These are phyloP conservation scores for Phyllotreta striolata DNA, from an alignment of 2,888 invertebrate genomes.

Conservation along the genomic window DNA sequence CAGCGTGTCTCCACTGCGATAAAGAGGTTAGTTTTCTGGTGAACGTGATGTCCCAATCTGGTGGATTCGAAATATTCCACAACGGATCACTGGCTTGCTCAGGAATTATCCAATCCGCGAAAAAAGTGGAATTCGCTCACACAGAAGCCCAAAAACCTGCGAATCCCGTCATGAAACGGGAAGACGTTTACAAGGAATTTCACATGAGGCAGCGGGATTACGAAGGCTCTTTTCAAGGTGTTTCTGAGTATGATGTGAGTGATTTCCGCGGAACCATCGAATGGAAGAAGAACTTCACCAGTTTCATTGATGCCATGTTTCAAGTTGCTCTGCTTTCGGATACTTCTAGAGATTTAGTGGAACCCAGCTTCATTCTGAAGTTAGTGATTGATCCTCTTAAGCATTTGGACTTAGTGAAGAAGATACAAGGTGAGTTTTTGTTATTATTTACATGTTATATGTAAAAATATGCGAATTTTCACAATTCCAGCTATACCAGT, in stretches of 20 bases:
- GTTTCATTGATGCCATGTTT: constrained; percentile 74
- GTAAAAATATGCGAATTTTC: too few relatives aligned
- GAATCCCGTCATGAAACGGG: constrained; percentile 31
- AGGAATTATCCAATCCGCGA: constrained; percentile 68
- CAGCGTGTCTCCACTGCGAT: constrained; percentile 64
- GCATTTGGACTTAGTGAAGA: constrained; percentile 51
- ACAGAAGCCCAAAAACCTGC: constrained; percentile 13
- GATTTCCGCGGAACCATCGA: constrained; percentile 57
- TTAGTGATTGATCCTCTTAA: constrained; percentile 65
- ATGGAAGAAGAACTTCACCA: constrained; percentile 73
- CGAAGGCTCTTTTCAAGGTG: constrained; percentile 62
- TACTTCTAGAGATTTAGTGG: constrained; percentile 59
- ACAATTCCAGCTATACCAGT: too few relatives aligned
- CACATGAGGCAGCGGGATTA: constrained; percentile 57
- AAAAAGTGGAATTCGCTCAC: constrained; percentile 57
- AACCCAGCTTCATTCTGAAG: constrained; percentile 68
- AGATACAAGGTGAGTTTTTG: constrained; percentile 11
- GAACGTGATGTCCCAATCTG: constrained; percentile 48
- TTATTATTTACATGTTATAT: neutral
- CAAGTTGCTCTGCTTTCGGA: constrained; percentile 67
- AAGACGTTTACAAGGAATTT: constrained; percentile 61
- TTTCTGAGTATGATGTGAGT: constrained; percentile 61
- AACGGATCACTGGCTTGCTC: constrained; percentile 72
- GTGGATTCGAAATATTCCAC: constrained; percentile 61
- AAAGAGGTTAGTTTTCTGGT: constrained; percentile 49